These are phyloP conservation scores for Nettapus auritus DNA, from an alignment of 2,113 vertebrate species.

Conservation along the genomic window DNA sequence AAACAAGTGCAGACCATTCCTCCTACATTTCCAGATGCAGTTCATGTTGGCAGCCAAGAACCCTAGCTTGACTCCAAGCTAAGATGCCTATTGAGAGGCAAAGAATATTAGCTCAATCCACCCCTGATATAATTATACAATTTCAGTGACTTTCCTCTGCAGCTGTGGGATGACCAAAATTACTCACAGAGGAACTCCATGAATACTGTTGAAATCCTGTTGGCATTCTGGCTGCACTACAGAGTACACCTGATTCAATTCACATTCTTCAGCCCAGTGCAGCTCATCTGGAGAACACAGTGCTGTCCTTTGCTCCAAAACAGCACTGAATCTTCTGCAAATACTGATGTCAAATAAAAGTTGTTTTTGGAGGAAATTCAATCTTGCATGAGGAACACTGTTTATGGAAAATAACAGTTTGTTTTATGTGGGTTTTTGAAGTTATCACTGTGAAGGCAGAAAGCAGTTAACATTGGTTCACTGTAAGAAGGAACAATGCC, in stretches of 20 bases:
- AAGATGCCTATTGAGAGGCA: not conserved
- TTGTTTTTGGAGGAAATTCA: not conserved
- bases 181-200: not conserved
- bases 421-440: not conserved
- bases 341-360: not conserved
- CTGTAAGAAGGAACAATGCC: not conserved
- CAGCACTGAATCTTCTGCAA: not conserved
- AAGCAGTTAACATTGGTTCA: not conserved
- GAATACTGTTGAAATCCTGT: not conserved
- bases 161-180: not conserved
- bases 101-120: not conserved
- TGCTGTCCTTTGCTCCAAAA: not conserved
- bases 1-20: not conserved
- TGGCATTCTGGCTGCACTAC: not conserved
- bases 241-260: not conserved
- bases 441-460: not conserved
- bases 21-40: not conserved
- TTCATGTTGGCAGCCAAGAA: not conserved
- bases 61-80: not conserved
- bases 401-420: not conserved
- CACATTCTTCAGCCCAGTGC: not conserved
- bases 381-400: not conserved
- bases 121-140: not conserved
- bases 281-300: not conserved
- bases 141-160: not conserved